Conservation (phyloP, 2,888 invertebrate species). For the Ennomos fuscantarius region DNA sequence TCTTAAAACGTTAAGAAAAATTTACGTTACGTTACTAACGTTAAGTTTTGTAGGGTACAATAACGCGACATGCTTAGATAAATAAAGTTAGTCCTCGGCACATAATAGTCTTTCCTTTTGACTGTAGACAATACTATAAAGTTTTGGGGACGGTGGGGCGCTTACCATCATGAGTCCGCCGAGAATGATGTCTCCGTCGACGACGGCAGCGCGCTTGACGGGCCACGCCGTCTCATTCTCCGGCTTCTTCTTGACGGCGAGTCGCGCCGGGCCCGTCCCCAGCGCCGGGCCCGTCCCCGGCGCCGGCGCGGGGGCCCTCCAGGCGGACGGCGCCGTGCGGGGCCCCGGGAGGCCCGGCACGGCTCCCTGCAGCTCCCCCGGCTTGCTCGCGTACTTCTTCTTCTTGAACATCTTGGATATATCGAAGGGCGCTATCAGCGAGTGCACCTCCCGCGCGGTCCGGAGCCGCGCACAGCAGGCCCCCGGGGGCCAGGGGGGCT, state of each 20-base stretch:
- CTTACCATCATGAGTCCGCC: constrained; percentile 95
- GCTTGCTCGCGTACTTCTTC: constrained; percentile 34
- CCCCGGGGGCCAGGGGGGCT: constrained; percentile 30
- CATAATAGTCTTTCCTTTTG: too few species aligned
- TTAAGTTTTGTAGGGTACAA: too few species aligned
- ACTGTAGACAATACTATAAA: too few species aligned
- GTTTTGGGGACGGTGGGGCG: background rate
- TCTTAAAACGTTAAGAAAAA: too few species aligned
- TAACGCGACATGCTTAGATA: too few species aligned
- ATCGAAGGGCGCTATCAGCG: constrained; percentile 70
- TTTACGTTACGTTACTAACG: too few species aligned
- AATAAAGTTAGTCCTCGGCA: too few species aligned
- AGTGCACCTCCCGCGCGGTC: constrained; percentile 52
- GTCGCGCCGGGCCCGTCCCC: constrained; percentile 20
- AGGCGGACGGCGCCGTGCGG: background rate
- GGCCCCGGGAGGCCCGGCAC: background rate
- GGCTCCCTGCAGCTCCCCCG: constrained; percentile 3
- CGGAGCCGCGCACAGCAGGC: too few species aligned
- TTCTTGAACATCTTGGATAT: constrained; percentile 66
- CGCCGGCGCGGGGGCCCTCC: background rate
- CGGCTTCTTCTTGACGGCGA: constrained; percentile 37
- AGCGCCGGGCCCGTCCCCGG: constrained; percentile 4
- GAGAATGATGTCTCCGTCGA: constrained; percentile 92
- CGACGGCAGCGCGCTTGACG: constrained; percentile 91
- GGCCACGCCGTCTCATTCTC: constrained; percentile 85